These are phyloP conservation scores for Morinoia aosen DNA, from an alignment of 2,888 invertebrate genomes.

Conservation along the genomic window DNA sequence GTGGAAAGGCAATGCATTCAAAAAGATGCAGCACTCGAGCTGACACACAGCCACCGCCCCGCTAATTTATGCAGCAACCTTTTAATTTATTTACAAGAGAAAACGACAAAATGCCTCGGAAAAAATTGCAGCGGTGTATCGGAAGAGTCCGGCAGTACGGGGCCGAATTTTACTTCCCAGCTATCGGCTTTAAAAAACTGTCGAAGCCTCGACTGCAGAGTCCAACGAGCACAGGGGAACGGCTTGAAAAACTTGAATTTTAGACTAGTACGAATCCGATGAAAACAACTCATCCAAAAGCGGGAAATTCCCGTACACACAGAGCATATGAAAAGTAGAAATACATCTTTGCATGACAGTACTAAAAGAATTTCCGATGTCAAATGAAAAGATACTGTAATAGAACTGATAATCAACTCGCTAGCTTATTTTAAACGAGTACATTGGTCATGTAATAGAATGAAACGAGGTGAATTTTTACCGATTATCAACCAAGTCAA, in stretches of 20 bases:
- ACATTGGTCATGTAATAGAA: too few species aligned
- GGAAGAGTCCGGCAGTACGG: conserved; percentile 26
- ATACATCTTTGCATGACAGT: neutral
- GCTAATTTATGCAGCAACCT: conserved; percentile 6
- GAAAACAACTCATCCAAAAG: neutral
- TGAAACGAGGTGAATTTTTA: too few species aligned
- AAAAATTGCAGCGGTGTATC: neutral
- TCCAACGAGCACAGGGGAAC: neutral
- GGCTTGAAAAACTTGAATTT: neutral
- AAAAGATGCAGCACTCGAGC: neutral
- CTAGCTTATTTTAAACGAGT: too few species aligned
- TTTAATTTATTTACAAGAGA: conserved; percentile 44
- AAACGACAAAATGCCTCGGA: neutral
- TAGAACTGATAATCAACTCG: neutral
- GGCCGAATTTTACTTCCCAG: neutral
- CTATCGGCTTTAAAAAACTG: conserved; percentile 44
- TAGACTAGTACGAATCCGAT: neutral
- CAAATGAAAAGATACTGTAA: neutral
- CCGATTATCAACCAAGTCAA: too few species aligned
- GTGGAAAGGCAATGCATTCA: conserved; percentile 37
- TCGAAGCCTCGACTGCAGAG: neutral
- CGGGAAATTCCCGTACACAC: neutral
- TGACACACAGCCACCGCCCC: conserved; percentile 15
- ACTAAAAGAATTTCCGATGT: neutral
- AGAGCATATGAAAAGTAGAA: neutral